Percentiles rank a stretch among this genome's conserved stretches.
phyloP scores from a whole-genome alignment of 2,797 vertebrate species.

The Micromesistius poutassou region DNA sequence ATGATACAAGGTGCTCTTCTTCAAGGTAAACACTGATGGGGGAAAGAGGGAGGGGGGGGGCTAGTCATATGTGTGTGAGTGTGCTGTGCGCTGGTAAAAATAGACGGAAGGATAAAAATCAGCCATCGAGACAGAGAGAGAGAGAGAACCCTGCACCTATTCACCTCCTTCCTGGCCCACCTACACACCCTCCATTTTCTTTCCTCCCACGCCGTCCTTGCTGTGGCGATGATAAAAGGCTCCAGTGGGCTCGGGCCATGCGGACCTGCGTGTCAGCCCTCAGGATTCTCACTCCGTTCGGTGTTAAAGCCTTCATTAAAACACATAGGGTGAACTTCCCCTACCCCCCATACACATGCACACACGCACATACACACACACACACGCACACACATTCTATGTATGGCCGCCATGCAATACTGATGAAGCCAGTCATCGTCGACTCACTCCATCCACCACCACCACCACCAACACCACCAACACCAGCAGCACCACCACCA shows the following conservation, averaged over 20 bases:
- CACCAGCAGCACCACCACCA: neutral
- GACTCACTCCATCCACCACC: neutral
- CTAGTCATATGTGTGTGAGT: neutral
- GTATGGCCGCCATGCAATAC: neutral
- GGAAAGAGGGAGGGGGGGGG: neutral
- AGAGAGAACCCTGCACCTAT: conserved; percentile 27
- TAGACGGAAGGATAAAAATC: neutral
- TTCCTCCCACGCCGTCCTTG: conserved; percentile 58
- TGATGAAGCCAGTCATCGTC: neutral
- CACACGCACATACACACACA: neutral
- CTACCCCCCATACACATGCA: neutral
- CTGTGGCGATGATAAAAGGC: conserved; percentile 71
- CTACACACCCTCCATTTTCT: conserved; percentile 38
- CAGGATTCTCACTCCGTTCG: conserved; percentile 47
- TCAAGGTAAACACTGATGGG: neutral
- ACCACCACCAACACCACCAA: no score
- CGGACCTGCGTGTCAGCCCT: conserved; percentile 47
- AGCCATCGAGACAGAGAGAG: conserved; percentile 20
- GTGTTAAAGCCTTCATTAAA: neutral
- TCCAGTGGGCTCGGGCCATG: conserved; percentile 54
- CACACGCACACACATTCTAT: neutral
- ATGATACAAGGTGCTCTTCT: neutral
- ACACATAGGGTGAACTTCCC: neutral
- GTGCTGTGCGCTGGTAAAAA: neutral
- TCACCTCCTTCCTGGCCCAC: conserved; percentile 23